Base-by-base conservation (phyloP, 23 tunicate species). In the Halocynthia aurantium region DNA sequence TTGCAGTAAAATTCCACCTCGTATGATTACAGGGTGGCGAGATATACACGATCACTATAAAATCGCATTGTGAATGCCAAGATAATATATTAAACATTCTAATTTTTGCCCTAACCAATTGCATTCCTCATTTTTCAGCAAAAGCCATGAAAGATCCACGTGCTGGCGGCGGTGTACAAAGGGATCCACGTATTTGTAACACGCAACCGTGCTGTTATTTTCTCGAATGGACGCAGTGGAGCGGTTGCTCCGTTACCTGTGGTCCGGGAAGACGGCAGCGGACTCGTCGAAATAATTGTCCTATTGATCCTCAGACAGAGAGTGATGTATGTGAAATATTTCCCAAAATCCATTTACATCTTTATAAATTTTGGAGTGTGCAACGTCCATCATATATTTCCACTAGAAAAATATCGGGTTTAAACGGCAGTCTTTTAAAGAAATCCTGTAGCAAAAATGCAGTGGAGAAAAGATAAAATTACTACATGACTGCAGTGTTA, bases 191-290 rank as follows among this genome's bases (percentile, higher is more conserved):
- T 10, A 0, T 72, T 9, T 95, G 99, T 75, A 81, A 80, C 71
- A 72, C 65, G 7, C 68, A 65, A 57, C 72, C 76, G 12, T 95
- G 99, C 80, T 90, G 96, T 72, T 50, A 52, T 19, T 95, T 65
- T 69, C 78, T 77, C 22, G 51, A 61, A 5, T 95, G 95, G 95
- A 40, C 87, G 19, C 50, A 77, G 8, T 95, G 99, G 99, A 53
- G 84, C 31, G 58, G 85, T n/a, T 95, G 99, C 66, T 61, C 82
- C 17, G 91, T 55, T 31, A 76, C 95, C 7, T 95, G 99, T 69
- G 82, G 80, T 31, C 57, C 54, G 53, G 99, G 99, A 31, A 21
- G 71, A 44, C 85, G 68, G 55, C 53, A 15, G 9, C 54, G 88
- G 40, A 55, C 12, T 8, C 70, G 83, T 68, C 52, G 75, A 40